These are phyloP conservation scores for Halocynthia roretzi DNA, from an alignment of 23 tunicate species.

Conservation along the genomic window DNA sequence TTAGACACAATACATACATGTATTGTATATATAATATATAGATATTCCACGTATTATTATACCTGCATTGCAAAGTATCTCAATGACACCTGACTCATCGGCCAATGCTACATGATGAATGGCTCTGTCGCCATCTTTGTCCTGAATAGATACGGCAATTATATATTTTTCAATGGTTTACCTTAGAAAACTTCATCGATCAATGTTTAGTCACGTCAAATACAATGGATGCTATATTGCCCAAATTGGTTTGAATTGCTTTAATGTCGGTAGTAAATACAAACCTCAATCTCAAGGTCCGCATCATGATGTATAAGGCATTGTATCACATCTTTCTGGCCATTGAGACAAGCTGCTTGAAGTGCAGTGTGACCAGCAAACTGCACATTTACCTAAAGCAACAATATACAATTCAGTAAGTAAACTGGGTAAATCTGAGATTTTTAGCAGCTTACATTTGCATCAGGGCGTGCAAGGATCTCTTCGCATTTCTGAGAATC, in stretches of 20 bases:
- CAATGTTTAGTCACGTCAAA: neutral
- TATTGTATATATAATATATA: too few species aligned
- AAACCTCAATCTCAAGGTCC: constrained; percentile 82
- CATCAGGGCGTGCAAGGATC: constrained; percentile 71
- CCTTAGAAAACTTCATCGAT: neutral
- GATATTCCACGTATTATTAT: neutral
- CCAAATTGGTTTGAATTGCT: too few species aligned
- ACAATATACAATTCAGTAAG: neutral
- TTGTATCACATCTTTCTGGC: constrained; percentile 63
- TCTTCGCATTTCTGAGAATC: constrained; percentile 85
- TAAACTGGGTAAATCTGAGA: neutral
- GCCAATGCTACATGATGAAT: constrained; percentile 86
- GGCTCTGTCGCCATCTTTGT: constrained; percentile 90
- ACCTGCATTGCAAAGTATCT: constrained; percentile 71
- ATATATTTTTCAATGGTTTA: neutral
- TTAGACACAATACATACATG: too few species aligned
- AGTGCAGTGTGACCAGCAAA: constrained; percentile 85
- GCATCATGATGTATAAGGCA: constrained; percentile 75
- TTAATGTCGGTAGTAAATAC: neutral
- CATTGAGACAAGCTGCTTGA: constrained; percentile 90
- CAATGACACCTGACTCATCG: constrained; percentile 75
- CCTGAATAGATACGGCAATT: constrained; percentile 16
- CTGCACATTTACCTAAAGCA: constrained; percentile 67
- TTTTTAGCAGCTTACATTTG: constrained; percentile 49
- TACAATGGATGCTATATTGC: too few species aligned